Base-by-base conservation (phyloP, 2,113 vertebrate species). In the Poeciliopsis turrubarensis region DNA sequence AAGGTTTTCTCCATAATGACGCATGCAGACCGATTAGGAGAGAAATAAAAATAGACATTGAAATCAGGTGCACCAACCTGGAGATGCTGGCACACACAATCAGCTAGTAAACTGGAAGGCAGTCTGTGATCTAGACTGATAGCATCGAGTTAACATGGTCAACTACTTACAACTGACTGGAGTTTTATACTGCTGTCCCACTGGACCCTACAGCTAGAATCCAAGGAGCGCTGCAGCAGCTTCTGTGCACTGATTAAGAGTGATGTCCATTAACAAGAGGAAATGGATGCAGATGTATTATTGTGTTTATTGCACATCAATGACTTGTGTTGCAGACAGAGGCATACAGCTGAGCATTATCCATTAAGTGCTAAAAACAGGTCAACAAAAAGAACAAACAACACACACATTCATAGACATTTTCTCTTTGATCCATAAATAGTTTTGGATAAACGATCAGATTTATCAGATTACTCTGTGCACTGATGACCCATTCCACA, bases 351-450 rank as follows among this genome's bases (percentile, higher is more conserved):
- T 10, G 26, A 60, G 67, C 34, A 44, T 67, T n/a, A 73, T 68
- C 77, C 75, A 81, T 72, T 30, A 32, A 84, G 51, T 9, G 57
- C 80, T 91, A 87, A 78, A 82, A 83, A 85, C 81, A 88, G 86
- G 72, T 77, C 87, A 90, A 86, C 80, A 87, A 80, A 88, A 78
- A 27, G 41, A 83, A 27, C 61, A 44, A 15, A 70, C 71, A 66
- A 65, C 57, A 44, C 15, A 5, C 60, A 60, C 65, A 68, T 51
- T 67, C 47, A 37, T 3, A 37, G 11, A 57, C 47, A 68, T 65
- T 70, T 78, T 82, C 27, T 82, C 72, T 79, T 68, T 60, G 54
- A 62, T 70, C 75, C 68, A 82, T 70, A 78, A 84, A 85, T 60
- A 78, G 71, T 34, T 25, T 54, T 80, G 62, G 39, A 88, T 89